Base-by-base conservation (phyloP, 2,888 invertebrate species). In the Pseudococcus jackbeardsleyi region DNA sequence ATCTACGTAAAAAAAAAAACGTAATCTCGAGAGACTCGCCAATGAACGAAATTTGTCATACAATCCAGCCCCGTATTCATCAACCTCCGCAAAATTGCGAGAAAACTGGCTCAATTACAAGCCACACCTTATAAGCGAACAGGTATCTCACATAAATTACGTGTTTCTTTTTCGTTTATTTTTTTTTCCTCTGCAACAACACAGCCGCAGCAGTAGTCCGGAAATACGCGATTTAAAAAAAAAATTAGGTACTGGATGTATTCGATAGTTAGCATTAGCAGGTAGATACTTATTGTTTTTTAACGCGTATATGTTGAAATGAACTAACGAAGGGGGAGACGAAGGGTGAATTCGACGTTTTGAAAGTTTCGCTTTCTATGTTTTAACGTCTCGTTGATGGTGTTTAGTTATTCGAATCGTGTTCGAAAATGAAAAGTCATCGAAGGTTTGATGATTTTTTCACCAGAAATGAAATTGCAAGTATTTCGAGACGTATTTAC, bases 61-160 rank as follows among this genome's bases (percentile, higher is more conserved):
- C 33, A 19, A 22, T 64, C 12, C n/a, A 33, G 19, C n/a, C n/a
- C 9, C 68, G 26, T 72, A 33, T 72, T 72, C 15, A 33, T 33
- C 68, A 72, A 72, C 68, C 68, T 72, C 68, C 26, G 68, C 68
- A 72, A 72, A 72, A 72, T 15, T 22, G 26, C 33, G 68, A 72
- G 68, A 72, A 72, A 72, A 72, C 68, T 72, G 68, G 68, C 68
- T 72, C 68, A 72, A 72, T 72, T 72, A 33, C 22, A 26, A 33
- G 33, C 26, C 68, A 72, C 68, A 72, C 68, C 68, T 72, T 33
- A 33, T 72, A 1, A 33, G 26, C 68, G 68, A 33, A 72, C 68
- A 72, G 68, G 68, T 72, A 72, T 72, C 68, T 72, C 59, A 59
- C 59, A 59, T 59, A 59, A 19, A 72, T 72, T 72, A 72, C 68